Evolutionary conservation across 2,888 invertebrate species (phyloP), one percentile per base, ranked within the genome.

Genomic region (Dolichomitus sp.): DNA sequence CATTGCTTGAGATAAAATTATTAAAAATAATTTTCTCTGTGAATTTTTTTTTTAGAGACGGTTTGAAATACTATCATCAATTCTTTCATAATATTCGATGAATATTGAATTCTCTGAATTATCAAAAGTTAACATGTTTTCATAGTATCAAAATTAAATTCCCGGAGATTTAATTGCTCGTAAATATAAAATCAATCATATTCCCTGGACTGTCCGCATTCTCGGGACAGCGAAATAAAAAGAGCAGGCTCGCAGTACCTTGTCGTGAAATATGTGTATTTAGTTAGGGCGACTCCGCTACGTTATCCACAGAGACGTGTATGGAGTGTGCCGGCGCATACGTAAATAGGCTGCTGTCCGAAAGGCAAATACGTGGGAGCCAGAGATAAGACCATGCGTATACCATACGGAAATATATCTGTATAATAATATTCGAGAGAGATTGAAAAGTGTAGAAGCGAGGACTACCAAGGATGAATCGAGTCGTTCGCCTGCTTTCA

Each of bases 301-400:
- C 73, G 81, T 85, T 81, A 86, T 86, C 77, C 80, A 45, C 19
- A 68, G 83, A 83, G 76, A 83, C 80, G 88, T 89, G 87, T 88
- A 86, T 89, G 84, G 90, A 91, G 91, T 91, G 92, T 92, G 92
- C 88, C 86, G 86, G 59, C 87, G 92, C 91, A 91, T 92, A 92
- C 85, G 89, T 89, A 92, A 92, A 92, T 92, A 92, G 85, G 86
- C 82, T 81, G 81, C 78, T 84, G 90, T 90, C 90, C 90, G 80
- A 89, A 89, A 87, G 84, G 90, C 89, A 92, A 92, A 92, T 93
- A 90, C 89, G 89, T 92, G 92, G 86, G 84, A 83, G 85, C 87
- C 78, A 72, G 83, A 91, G 92, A 92, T 92, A 92, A 92, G 91
- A 87, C 87, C 76, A 72, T 54, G 77, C 54, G 61, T 45, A 59